phyloP scores from a whole-genome alignment of 2,797 vertebrate genomes.

The Darevskia mixta region DNA sequence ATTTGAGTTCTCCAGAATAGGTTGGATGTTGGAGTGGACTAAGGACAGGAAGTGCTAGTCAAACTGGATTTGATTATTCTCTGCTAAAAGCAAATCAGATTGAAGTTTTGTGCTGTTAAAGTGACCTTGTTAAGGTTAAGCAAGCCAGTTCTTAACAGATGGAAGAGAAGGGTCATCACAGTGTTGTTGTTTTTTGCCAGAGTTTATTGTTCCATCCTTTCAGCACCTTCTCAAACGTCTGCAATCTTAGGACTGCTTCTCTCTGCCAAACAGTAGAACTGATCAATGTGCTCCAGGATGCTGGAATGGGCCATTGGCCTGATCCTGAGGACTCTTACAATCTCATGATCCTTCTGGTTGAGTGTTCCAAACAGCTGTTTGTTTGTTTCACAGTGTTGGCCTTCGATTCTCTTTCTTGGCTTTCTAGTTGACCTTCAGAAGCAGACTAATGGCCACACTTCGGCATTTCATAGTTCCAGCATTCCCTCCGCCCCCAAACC shows the following conservation, averaged over 20 bases:
- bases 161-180: background rate
- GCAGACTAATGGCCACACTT: background rate
- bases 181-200: too few relatives aligned
- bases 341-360: too few relatives aligned
- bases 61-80: background rate
- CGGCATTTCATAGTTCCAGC: background rate
- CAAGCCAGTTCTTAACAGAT: background rate
- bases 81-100: background rate
- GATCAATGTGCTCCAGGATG: background rate
- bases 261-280: background rate
- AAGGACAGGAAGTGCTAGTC: background rate
- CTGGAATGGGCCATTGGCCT: background rate
- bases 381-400: too few relatives aligned
- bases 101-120: background rate
- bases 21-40: background rate
- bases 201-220: background rate
- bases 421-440: background rate
- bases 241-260: background rate
- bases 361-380: background rate
- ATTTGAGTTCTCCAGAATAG: background rate
- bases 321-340: too few relatives aligned
- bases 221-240: background rate
- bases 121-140: background rate
- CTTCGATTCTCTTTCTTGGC: background rate
- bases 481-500: too few relatives aligned